Base-by-base conservation (phyloP, 2,888 invertebrate genomes). In the Pristionchus maxplancki region DNA sequence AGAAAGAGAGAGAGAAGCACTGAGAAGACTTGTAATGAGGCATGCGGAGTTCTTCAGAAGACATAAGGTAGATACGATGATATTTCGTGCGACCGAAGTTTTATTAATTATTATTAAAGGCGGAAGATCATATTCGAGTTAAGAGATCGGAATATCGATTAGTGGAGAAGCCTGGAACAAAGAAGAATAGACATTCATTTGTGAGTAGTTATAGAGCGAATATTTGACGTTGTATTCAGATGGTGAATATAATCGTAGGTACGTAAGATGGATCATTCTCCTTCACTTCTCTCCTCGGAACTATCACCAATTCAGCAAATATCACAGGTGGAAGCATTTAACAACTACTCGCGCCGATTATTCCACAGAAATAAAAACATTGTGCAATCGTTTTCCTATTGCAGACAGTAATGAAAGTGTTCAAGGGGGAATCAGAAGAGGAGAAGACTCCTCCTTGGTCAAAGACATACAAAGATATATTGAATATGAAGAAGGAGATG, bases 381-480 rank as follows among this genome's bases (percentile, higher is more conserved):
- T 84, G 9, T 2, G 58, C 28, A 48, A 81, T 50, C n/a, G 11
- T 8, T 48, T 31, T 8, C 20, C 13, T 24, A 13, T 82, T 64
- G 8, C 40, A 85, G 85, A n/a, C 44, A 8, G 50, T 85, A 40
- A 28, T 85, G 24, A 85, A 64, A 8, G 44, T 44, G 28, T 53
- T 85, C 31, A 58, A 48, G 31, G 85, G 86, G 44, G 88, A 28
- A 64, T 62, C 58, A n/a, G 67, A n/a, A n/a, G n/a, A 28, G 74
- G 84, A 34, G 34, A 48, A 81, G 11, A 67, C 40, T 50, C 78
- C 88, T n/a, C 37, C 88, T 9, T 93, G 93, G 93, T 62, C 91
- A 0, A 89, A 91, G 71, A 93, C 92, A 34, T 93, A 93, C 89
- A 90, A 92, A 31, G 90, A 90, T 9, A 85, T 93, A 17, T 86